Base-by-base conservation (phyloP, 2,113 vertebrate genomes). In the Ptilorrhoa leucosticta region DNA sequence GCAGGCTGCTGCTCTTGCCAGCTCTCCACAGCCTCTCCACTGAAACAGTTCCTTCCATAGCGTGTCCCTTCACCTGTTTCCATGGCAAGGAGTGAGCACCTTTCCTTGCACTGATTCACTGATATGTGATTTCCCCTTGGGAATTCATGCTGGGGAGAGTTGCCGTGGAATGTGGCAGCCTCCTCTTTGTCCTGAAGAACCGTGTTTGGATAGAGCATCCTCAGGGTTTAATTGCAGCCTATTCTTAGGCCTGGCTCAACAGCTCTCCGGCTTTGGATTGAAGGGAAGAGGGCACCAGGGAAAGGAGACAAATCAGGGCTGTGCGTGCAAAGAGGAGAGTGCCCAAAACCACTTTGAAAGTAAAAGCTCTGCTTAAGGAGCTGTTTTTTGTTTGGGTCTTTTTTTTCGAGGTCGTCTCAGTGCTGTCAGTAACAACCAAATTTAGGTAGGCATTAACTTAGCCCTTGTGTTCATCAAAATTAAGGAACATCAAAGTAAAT, bases 111-210 rank as follows among this genome's bases (percentile, higher is more conserved):
- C 24, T 15, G 48, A 44, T 47, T 27, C 35, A 4, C 57, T 23
- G 44, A 31, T 5, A 3, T 13, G 31, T 37, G 31, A 40, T 66
- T 80, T 70, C 66, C 75, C 57, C 61, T 33, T 3, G 7, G 68
- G 84, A 81, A 30, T 47, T 37, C 30, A 13, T 6, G 1, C 65
- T 51, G 6, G 2, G 47, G 79, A 42, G 63, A 2, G n/a, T 0
- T 7, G 50, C 31, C 28, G 15, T 72, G 54, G 39, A 27, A 30
- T 0, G 7, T 30, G 77, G 69, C 15, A 31, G 51, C 20, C 23
- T 78, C 11, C 61, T 92, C 58, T 54, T 61, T 56, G 72, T 73
- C 42, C 51, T 17, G 63, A 37, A 30, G 65, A 23, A 7, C 1
- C 27, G 42, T 19, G 30, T 21, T 58, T 33, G 77, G 61, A 30